Conservation (phyloP, 2,113 vertebrate genomes). For the Fulica atra region DNA sequence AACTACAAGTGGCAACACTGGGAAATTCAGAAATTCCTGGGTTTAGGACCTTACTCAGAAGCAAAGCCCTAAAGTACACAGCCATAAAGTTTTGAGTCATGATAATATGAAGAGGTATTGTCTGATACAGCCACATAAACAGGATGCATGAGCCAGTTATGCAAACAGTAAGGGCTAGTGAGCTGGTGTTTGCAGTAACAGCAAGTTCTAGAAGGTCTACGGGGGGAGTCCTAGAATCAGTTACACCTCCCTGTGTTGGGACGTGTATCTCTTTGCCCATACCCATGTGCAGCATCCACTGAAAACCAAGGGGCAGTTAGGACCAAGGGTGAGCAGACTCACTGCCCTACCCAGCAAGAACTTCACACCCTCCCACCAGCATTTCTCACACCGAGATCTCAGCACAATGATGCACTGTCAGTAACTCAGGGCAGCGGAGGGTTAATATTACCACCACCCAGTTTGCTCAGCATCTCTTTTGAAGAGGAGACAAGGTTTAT, state of each 20-base stretch:
- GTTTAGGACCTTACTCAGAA: neutral
- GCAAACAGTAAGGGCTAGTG: neutral
- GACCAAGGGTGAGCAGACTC: neutral
- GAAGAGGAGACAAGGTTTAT: slow-evolving; percentile 56
- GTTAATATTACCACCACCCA: slow-evolving; percentile 32
- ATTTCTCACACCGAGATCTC: neutral
- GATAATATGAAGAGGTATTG: neutral
- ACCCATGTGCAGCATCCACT: neutral
- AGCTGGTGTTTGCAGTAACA: slow-evolving; percentile 1
- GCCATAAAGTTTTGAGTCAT: neutral
- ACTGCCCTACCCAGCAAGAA: neutral
- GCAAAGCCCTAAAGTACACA: neutral
- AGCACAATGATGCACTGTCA: no score
- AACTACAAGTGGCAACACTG: neutral
- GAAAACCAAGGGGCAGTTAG: neutral
- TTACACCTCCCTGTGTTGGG: neutral
- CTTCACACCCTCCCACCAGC: neutral
- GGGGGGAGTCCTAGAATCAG: neutral
- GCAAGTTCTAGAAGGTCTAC: neutral
- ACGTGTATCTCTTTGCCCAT: neutral
- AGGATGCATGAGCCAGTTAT: neutral
- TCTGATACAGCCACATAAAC: neutral
- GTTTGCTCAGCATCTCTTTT: slow-evolving; percentile 65
- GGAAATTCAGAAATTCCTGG: neutral
- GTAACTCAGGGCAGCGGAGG: neutral